phyloP scores from a whole-genome alignment of 2,888 invertebrate species.

The Cataglyphis albicans region DNA sequence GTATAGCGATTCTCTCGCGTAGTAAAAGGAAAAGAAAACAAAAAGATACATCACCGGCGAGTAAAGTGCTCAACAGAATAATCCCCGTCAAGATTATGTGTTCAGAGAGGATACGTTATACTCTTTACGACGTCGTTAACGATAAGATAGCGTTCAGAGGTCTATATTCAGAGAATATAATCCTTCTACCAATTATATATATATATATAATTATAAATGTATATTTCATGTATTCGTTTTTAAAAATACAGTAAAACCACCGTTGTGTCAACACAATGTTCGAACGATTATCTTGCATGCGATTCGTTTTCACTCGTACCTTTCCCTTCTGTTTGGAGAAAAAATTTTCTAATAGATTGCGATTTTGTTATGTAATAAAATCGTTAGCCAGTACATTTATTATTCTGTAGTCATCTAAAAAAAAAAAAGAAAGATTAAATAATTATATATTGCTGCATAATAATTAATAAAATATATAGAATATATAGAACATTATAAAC shows the following conservation, averaged over 20 bases:
- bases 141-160: constrained; percentile 43
- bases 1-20: constrained; percentile 26
- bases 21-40: constrained; percentile 27
- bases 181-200: constrained; percentile 58
- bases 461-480: neutral
- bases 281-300: neutral
- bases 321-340: neutral
- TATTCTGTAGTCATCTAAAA: neutral
- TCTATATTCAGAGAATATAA: constrained; percentile 30
- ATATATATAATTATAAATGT: constrained; percentile 68
- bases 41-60: constrained; percentile 38
- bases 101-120: constrained; percentile 61
- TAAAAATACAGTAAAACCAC: constrained; percentile 73
- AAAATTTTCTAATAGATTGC: neutral
- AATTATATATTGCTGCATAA: neutral
- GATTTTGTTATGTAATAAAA: neutral
- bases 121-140: constrained; percentile 56
- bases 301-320: neutral
- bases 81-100: constrained; percentile 63
- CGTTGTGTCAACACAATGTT: constrained; percentile 22
- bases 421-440: neutral
- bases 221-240: constrained; percentile 77
- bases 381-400: neutral
- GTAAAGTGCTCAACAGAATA: constrained; percentile 56
- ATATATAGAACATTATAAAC: too few species aligned